These are phyloP conservation scores for Acanthis flammea DNA, from an alignment of 2,797 vertebrate genomes.

Conservation along the genomic window DNA sequence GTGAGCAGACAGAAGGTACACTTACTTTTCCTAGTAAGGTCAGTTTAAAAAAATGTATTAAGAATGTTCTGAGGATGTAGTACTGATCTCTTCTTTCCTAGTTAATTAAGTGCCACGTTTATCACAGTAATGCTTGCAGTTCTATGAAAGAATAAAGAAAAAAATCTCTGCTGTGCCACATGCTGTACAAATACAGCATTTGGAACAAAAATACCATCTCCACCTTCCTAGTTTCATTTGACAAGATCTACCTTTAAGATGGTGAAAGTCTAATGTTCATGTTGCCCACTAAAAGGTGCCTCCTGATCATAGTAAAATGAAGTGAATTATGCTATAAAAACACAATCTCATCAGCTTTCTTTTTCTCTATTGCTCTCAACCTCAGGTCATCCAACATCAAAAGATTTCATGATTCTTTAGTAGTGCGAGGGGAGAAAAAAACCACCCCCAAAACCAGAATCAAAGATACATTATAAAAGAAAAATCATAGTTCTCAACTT, in stretches of 20 bases:
- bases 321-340: not conserved
- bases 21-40: not conserved
- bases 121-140: not conserved
- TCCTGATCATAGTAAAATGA: not conserved
- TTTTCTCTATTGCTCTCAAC: not conserved
- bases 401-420: not conserved
- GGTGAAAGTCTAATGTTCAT: not conserved
- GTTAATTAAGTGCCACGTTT: not conserved
- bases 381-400: not conserved
- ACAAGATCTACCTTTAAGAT: not conserved
- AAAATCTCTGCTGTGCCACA: not conserved
- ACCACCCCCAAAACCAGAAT: accelerated
- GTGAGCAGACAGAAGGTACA: not conserved
- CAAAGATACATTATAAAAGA: not conserved
- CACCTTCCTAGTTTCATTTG: not conserved
- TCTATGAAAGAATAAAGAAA: not conserved
- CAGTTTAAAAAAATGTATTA: not conserved
- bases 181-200: not conserved
- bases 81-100: not conserved
- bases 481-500: not conserved
- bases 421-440: not conserved
- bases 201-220: not conserved
- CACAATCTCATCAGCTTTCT: not conserved
- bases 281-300: not conserved
- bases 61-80: not conserved